phyloP scores from a whole-genome alignment of 2,888 invertebrate genomes.

The Sarcophaga caerulescens region DNA sequence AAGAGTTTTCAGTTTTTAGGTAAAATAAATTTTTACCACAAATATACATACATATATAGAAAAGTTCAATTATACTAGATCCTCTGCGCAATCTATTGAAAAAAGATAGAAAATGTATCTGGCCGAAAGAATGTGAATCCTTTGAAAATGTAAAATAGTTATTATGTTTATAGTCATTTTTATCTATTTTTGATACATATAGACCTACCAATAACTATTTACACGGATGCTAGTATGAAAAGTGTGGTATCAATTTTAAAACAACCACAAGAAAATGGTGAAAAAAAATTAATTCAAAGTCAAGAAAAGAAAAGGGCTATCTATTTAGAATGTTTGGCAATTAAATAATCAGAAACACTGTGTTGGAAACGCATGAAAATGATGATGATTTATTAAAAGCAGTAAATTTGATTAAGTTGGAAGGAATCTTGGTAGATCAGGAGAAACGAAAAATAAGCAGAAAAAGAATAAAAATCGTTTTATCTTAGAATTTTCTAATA shows the following conservation, averaged over 20 bases:
- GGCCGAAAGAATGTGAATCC: too few relatives aligned
- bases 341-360: conserved; percentile 63
- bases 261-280: conserved; percentile 60
- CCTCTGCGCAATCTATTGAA: too few relatives aligned
- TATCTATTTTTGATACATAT: conserved; percentile 66
- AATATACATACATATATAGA: conserved; percentile 60
- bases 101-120: too few relatives aligned
- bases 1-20: conserved; percentile 65
- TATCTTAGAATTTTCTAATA: conserved; percentile 55
- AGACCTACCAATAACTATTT: conserved; percentile 64
- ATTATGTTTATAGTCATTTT: conserved; percentile 12
- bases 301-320: conserved; percentile 55
- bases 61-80: conserved; percentile 6
- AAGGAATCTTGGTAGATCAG: conserved; percentile 17
- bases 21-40: conserved; percentile 68
- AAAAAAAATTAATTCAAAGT: conserved; percentile 60
- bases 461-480: conserved; percentile 44
- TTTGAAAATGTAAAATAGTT: too few relatives aligned
- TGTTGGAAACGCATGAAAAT: conserved; percentile 45
- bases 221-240: conserved; percentile 65
- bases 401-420: conserved; percentile 29
- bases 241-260: conserved; percentile 64
- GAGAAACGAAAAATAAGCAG: not conserved
- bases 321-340: conserved; percentile 66
- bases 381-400: conserved; percentile 37